These are phyloP conservation scores for Virgularia gustaviana DNA, from an alignment of 92 coral and sea anemone species.

Conservation along the genomic window DNA sequence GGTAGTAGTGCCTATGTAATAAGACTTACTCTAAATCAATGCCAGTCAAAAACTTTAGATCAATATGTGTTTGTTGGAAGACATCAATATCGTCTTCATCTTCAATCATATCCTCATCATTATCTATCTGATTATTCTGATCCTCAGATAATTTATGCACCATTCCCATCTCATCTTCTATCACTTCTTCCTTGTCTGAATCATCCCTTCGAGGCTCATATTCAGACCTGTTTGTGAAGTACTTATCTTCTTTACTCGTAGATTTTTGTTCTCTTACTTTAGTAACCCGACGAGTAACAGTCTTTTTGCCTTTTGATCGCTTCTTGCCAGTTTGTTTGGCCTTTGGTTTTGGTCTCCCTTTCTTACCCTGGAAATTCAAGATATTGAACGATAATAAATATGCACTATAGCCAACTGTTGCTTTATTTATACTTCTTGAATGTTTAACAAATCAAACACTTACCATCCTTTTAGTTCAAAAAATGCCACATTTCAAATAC, in stretches of 20 bases:
- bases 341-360: constrained; percentile 33
- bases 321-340: constrained; percentile 25
- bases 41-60: constrained; percentile 25
- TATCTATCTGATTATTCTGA: too few species aligned
- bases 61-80: background rate
- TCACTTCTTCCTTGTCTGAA: constrained; percentile 25
- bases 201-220: constrained; percentile 19
- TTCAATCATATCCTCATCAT: background rate
- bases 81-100: constrained; percentile 18
- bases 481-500: too few species aligned
- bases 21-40: constrained; percentile 10
- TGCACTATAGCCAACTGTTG: too few species aligned
- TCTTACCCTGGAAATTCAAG: constrained; percentile 23
- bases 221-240: constrained; percentile 2
- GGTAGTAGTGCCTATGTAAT: too few species aligned
- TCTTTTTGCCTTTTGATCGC: constrained; percentile 19
- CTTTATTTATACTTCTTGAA: too few species aligned
- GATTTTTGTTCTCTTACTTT: background rate
- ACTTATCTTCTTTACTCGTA: background rate
- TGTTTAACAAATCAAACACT: too few species aligned
- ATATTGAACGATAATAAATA: too few species aligned
- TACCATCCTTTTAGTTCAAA: too few species aligned
- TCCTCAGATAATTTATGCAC: too few species aligned
- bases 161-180: too few species aligned
- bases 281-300: background rate